Percentiles rank a stretch among this genome's conserved stretches.
phyloP scores from a whole-genome alignment of 92 coral and sea anemone genomes.

The Desmophyllum pertusum region DNA sequence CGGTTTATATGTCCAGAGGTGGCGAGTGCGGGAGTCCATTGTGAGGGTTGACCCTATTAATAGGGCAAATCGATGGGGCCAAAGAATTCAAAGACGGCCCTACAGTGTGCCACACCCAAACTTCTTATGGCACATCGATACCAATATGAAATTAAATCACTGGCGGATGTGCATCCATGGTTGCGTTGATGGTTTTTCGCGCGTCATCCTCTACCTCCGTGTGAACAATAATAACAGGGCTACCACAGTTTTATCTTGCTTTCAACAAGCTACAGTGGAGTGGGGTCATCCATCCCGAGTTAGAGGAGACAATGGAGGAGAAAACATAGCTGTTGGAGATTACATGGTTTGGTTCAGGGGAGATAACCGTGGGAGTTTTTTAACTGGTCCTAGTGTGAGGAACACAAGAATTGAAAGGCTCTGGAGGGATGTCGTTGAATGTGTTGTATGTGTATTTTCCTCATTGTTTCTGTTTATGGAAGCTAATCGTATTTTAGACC shows the following conservation, averaged over 20 bases:
- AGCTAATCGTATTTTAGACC: not conserved
- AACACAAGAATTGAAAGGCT: conserved; percentile 64
- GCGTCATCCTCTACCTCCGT: conserved; percentile 7
- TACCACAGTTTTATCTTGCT: conserved; percentile 50
- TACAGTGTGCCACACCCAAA: conserved; percentile 68
- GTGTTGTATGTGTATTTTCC: conserved; percentile 42
- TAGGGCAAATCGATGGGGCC: no score
- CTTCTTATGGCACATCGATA: conserved; percentile 65
- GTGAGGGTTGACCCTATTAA: conserved; percentile 59
- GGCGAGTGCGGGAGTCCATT: conserved; percentile 56
- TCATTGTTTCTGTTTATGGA: conserved; percentile 24
- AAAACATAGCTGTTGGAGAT: conserved; percentile 55
- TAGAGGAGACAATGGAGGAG: conserved; percentile 1
- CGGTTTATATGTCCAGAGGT: conserved; percentile 46
- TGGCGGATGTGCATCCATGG: conserved; percentile 70
- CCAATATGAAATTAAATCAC: conserved; percentile 44
- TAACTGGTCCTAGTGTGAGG: conserved; percentile 63
- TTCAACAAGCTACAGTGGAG: conserved; percentile 33
- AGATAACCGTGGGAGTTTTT: conserved; percentile 49
- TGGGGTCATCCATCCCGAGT: conserved; percentile 55
- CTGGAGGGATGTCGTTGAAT: conserved; percentile 63
- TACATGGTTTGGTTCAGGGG: conserved; percentile 51
- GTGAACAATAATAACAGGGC: conserved; percentile 60
- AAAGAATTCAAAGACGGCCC: conserved; percentile 51
- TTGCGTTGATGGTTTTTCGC: conserved; percentile 58